Evolutionary conservation across 2,113 vertebrate genomes (phyloP), one percentile per base, ranked within the genome.

Genomic region (Bufo bufo): DNA sequence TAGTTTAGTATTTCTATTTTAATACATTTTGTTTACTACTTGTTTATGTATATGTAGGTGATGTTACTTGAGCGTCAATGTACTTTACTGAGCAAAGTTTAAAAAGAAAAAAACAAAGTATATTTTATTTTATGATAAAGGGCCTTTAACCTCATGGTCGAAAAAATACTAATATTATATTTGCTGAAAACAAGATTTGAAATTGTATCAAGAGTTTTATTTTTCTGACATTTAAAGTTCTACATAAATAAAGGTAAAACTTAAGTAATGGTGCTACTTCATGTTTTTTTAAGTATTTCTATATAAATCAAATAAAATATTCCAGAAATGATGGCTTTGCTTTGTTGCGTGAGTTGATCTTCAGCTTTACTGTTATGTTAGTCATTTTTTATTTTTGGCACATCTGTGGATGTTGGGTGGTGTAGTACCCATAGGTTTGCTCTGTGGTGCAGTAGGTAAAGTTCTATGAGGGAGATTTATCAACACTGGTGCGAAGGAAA

Each of bases 71-170:
- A 98, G 97, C 96, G 96, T 97, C 98, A 98, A 99, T 99, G 97
- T 98, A 98, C 97, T 98, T 98, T 98, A 99, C 97, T 97, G 97
- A 98, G 96, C 97, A 99, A 98, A 99, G 96, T 99, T 98, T 98
- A 97, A 99, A 96, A 97, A 96, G 97, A 98, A 96, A 97, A 99
- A 96, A 97, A 96, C 95, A 98, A 98, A 98, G 96, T 98, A 98
- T 98, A 99, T 98, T 99, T 99, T 99, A 99, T 99, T 99, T 99
- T 97, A 98, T 98, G 97, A 99, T 98, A 99, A 97, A 98, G 96
- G 97, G 96, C 97, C 97, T 99, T 98, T 97, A 98, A 98, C 97
- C 97, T 99, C 96, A 97, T 97, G 97, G 97, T 99, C 96, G 96
- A 97, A 84, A 99, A 97, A 84, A 99, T 97, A 97, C 97, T 98